phyloP scores from a whole-genome alignment of 2,888 invertebrate genomes.

The Abscondita cerata region DNA sequence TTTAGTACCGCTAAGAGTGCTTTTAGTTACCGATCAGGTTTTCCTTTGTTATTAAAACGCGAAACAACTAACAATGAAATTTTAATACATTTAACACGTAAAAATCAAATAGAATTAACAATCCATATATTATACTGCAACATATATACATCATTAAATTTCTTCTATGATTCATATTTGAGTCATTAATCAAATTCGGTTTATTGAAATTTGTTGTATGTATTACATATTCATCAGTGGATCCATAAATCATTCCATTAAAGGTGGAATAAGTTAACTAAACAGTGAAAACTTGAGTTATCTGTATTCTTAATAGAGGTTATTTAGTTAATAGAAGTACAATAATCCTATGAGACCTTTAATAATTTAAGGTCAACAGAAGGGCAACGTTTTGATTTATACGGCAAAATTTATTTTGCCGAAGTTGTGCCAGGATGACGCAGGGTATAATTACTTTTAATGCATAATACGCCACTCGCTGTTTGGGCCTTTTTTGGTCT shows the following conservation, averaged over 20 bases:
- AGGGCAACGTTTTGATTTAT: conserved; percentile 16
- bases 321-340: conserved; percentile 22
- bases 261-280: conserved; percentile 48
- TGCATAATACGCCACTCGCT: conserved; percentile 1
- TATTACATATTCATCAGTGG: conserved; percentile 57
- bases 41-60: conserved; percentile 8
- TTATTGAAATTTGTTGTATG: conserved; percentile 57
- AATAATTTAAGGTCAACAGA: conserved; percentile 18
- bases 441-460: too few relatives aligned
- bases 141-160: conserved; percentile 23
- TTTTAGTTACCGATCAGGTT: not conserved
- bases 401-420: conserved; percentile 13
- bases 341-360: conserved; percentile 6
- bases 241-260: conserved; percentile 53
- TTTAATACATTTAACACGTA: conserved; percentile 28
- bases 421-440: not conserved
- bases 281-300: conserved; percentile 40
- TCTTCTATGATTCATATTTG: conserved; percentile 24
- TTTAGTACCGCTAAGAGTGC: too few relatives aligned
- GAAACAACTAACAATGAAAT: conserved; percentile 22
- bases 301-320: conserved; percentile 22
- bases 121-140: conserved; percentile 27
- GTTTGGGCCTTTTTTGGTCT: conserved; percentile 1
- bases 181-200: conserved; percentile 54
- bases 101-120: conserved; percentile 40